Conservation (phyloP, 2,797 vertebrate genomes). For the Ataeniobius toweri region DNA sequence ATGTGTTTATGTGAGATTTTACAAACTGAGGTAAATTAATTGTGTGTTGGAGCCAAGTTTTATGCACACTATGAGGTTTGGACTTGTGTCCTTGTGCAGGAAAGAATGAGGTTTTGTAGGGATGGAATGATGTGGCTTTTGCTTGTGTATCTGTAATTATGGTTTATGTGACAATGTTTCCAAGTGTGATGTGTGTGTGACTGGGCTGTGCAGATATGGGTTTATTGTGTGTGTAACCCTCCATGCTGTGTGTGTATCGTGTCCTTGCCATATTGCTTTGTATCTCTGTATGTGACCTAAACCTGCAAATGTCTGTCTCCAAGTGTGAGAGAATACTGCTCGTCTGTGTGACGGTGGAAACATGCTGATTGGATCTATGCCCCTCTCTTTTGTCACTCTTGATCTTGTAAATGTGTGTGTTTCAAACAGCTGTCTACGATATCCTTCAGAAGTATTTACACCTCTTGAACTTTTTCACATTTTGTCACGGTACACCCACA, state of each 20-base stretch:
- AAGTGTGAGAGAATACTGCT: constrained; percentile 21
- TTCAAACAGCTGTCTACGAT: not conserved
- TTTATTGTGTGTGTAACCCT: constrained; percentile 15
- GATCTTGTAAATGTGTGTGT: constrained; percentile 33
- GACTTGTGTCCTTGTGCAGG: constrained; percentile 13
- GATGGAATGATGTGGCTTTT: constrained; percentile 28
- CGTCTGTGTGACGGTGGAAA: constrained; percentile 22
- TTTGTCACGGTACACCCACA: not conserved
- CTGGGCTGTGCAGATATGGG: constrained; percentile 19
- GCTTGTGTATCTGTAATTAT: constrained; percentile 3
- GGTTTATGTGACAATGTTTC: constrained; percentile 2
- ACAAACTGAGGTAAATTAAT: constrained; percentile 20
- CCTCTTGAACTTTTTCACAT: not conserved
- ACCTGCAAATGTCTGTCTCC: constrained; percentile 43
- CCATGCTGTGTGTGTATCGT: constrained; percentile 43
- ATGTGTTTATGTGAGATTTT: constrained; percentile 19
- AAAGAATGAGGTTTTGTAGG: constrained; percentile 5
- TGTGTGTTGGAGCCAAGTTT: constrained; percentile 20
- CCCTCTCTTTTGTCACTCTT: constrained; percentile 20
- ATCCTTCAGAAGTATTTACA: not conserved
- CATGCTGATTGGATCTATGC: constrained; percentile 32
- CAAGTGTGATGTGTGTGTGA: constrained; percentile 15
- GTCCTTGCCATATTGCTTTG: constrained; percentile 59
- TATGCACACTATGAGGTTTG: constrained; percentile 13
- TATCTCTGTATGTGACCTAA: constrained; percentile 51